These are phyloP conservation scores for Labeo calbasu DNA, from an alignment of 2,797 vertebrate genomes.

Conservation along the genomic window DNA sequence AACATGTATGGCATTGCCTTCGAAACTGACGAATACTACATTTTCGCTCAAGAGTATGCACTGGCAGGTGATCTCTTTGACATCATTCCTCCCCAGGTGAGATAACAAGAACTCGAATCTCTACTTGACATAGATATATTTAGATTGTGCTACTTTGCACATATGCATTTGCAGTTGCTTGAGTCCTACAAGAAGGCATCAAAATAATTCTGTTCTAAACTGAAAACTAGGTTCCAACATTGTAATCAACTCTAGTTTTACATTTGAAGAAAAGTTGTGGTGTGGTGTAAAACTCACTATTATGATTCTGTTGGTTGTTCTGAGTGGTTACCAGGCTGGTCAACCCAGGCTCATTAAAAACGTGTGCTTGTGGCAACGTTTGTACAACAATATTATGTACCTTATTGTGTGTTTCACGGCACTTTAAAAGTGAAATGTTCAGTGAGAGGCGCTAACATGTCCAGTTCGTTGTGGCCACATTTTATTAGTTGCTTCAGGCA, in stretches of 20 bases:
- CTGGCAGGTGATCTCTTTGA: slow-evolving; percentile 86
- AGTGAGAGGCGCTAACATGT: neutral
- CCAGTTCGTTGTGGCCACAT: neutral
- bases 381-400: neutral
- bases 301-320: neutral
- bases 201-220: neutral
- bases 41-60: slow-evolving; percentile 86
- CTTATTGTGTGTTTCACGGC: neutral
- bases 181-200: neutral
- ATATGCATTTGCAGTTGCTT: neutral
- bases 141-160: neutral
- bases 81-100: slow-evolving; percentile 87
- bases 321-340: neutral
- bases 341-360: neutral
- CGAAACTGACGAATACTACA: slow-evolving; percentile 85
- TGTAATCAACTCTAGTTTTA: neutral
- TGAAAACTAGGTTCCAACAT: neutral
- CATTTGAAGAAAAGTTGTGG: neutral
- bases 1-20: slow-evolving; percentile 86
- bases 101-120: neutral
- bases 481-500: neutral
- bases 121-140: neutral
- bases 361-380: neutral
- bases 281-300: neutral
- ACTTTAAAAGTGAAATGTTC: neutral